Evolutionary conservation across 2,888 invertebrate species (phyloP).

Genomic region (Pharmacophagus antenor): DNA sequence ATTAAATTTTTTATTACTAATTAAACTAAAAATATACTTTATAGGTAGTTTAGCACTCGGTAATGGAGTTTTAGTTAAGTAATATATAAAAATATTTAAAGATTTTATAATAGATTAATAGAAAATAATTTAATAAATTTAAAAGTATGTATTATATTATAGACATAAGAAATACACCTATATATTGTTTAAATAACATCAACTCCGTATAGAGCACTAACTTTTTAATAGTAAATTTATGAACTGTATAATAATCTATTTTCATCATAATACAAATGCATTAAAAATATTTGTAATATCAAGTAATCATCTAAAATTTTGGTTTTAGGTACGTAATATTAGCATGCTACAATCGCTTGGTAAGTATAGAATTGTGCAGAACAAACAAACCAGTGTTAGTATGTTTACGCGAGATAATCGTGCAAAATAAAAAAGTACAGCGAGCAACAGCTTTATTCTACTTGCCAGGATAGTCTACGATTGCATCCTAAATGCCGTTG

Average conservation of each 20-base stretch:
- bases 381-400: conserved; percentile 28
- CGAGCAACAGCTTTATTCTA: conserved; percentile 61
- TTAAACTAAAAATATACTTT: too few species aligned
- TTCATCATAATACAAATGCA: background rate
- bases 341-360: conserved; percentile 8
- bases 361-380: conserved; percentile 33
- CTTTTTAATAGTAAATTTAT: too few species aligned
- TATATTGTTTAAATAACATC: too few species aligned
- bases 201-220: too few species aligned
- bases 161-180: too few species aligned
- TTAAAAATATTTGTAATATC: conserved; percentile 1
- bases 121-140: background rate
- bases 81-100: too few species aligned
- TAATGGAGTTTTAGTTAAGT: too few species aligned
- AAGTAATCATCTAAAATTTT: conserved; percentile 23
- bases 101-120: background rate
- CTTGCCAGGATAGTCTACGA: conserved; percentile 60
- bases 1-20: background rate
- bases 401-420: conserved; percentile 57
- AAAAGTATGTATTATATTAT: too few species aligned
- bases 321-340: conserved; percentile 27
- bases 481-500: conserved; percentile 69
- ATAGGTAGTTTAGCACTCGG: too few species aligned
- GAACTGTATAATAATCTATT: too few species aligned
- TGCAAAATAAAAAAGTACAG: conserved; percentile 70